Percentiles rank a stretch among this genome's conserved stretches.
Evolutionary conservation across 2,888 invertebrate genomes (phyloP).

Genomic region (Cephus pulcher): DNA sequence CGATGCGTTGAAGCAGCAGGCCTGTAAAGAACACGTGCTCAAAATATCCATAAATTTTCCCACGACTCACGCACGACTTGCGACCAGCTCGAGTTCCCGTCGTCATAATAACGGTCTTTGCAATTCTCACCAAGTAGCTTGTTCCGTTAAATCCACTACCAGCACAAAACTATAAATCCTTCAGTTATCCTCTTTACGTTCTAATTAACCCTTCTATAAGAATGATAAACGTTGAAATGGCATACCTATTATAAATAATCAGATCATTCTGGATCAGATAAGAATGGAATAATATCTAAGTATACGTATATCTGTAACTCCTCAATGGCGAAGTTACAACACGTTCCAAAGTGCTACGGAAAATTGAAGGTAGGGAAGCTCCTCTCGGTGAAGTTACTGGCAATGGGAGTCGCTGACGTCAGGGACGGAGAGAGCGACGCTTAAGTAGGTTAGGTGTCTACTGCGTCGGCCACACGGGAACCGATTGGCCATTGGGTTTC

Average conservation of each 20-base stretch:
- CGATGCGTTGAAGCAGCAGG: too few species aligned
- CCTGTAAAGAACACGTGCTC: background rate
- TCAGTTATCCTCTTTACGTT: background rate
- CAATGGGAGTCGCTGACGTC: constrained; percentile 43
- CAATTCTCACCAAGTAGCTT: background rate
- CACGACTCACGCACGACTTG: background rate
- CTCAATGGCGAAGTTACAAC: background rate
- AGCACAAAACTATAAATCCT: background rate
- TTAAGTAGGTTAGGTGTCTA: constrained; percentile 51
- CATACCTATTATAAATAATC: background rate
- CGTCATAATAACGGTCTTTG: background rate
- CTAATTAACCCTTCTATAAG: background rate
- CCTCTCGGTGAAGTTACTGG: background rate
- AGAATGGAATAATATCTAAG: background rate
- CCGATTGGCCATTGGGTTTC: constrained; percentile 27
- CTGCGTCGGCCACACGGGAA: constrained; percentile 35
- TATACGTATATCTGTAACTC: background rate
- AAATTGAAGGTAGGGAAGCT: background rate
- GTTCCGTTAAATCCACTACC: background rate
- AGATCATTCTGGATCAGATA: background rate
- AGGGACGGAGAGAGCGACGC: constrained; percentile 52
- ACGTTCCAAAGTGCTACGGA: background rate
- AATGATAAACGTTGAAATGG: background rate
- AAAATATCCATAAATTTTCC: background rate
- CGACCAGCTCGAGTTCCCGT: background rate